Conservation (phyloP, 1,140 invertebrate genomes). For the Drosophila hydei region DNA sequence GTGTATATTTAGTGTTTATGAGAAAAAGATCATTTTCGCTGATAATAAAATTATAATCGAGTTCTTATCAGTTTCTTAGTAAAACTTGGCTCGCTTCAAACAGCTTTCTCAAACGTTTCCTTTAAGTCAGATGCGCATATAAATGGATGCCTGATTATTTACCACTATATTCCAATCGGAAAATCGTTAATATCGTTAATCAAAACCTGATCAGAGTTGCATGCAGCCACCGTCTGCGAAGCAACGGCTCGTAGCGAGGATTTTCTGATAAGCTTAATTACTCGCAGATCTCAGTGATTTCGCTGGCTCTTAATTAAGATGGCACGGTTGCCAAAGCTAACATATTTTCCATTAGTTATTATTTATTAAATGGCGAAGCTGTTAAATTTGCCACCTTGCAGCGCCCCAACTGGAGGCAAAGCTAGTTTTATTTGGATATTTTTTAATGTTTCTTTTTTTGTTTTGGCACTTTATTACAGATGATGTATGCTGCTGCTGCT, state of each 20-base stretch:
- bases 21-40: no score
- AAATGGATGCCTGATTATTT: no score
- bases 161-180: neutral
- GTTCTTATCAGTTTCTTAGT: no score
- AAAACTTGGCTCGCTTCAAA: no score
- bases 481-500: slow-evolving; percentile 52
- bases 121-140: no score
- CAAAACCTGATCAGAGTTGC: slow-evolving; percentile 18
- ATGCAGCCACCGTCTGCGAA: no score
- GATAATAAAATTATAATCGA: no score
- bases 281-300: slow-evolving; percentile 21
- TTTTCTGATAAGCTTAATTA: slow-evolving; percentile 54
- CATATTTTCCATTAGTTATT: slow-evolving; percentile 73
- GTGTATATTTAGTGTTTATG: no score
- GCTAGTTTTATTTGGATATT: slow-evolving; percentile 41
- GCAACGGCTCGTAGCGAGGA: neutral
- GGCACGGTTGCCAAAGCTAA: slow-evolving; percentile 62
- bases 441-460: slow-evolving; percentile 9
- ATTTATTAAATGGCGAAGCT: slow-evolving; percentile 70
- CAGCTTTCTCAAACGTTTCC: no score
- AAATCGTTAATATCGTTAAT: slow-evolving; percentile 3
- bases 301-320: slow-evolving; percentile 64
- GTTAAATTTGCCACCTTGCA: slow-evolving; percentile 33
- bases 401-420: slow-evolving; percentile 31
- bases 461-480: slow-evolving; percentile 46